Conservation (phyloP, 2,797 vertebrate genomes). For the Cossypha niveicapilla region DNA sequence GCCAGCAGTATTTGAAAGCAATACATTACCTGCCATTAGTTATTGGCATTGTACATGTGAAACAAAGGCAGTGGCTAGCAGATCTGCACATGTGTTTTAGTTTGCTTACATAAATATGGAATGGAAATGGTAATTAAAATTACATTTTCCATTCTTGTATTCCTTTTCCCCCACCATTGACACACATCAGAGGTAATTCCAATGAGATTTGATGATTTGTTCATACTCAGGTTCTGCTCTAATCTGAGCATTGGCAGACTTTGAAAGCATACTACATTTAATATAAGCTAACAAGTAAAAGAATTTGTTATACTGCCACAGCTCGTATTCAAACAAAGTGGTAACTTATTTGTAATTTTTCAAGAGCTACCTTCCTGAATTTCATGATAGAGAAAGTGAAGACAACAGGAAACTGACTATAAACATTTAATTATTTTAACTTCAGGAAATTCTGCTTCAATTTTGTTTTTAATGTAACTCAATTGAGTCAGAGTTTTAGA, state of each 20-base stretch:
- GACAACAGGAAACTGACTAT: not conserved
- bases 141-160: not conserved
- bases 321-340: not conserved
- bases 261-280: not conserved
- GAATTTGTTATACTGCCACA: not conserved
- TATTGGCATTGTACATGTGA: not conserved
- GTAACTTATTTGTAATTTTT: not conserved
- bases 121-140: not conserved
- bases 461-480: not conserved
- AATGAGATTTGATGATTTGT: not conserved
- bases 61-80: not conserved
- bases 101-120: not conserved
- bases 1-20: not conserved
- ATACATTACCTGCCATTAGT: not conserved
- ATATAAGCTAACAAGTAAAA: not conserved
- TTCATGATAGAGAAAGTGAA: not conserved
- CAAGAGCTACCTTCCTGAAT: not conserved
- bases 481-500: not conserved
- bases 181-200: not conserved
- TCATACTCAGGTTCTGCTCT: not conserved
- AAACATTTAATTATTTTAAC: not conserved
- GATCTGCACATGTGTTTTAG: not conserved
- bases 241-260: not conserved
- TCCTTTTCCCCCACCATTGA: accelerated
- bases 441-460: not conserved